phyloP scores from a whole-genome alignment of 2,113 vertebrate species.

The Melospiza melodia region DNA sequence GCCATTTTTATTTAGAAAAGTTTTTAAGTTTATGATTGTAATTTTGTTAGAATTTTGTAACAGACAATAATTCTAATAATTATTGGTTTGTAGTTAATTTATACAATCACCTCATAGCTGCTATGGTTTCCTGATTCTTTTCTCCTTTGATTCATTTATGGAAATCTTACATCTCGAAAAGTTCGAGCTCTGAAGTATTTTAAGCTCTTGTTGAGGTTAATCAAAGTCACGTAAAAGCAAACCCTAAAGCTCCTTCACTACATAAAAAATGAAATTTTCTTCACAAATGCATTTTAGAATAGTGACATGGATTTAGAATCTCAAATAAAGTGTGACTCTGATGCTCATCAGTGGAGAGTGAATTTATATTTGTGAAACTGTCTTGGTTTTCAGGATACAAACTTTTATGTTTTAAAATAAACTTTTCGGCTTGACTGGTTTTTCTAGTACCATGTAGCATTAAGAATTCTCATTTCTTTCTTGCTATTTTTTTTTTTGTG shows the following conservation, averaged over 20 bases:
- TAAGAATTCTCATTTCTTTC: background rate
- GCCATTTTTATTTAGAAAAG: slow-evolving; percentile 63
- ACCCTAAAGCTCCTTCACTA: background rate
- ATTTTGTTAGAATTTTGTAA: background rate
- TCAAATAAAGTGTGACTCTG: slow-evolving; percentile 20
- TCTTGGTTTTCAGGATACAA: slow-evolving; percentile 5
- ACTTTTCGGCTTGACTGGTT: background rate
- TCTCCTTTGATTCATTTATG: background rate
- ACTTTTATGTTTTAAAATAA: slow-evolving; percentile 5
- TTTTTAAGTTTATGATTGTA: background rate
- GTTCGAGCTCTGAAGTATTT: background rate
- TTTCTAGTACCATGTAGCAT: background rate
- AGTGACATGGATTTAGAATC: slow-evolving; percentile 23
- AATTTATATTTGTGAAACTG: slow-evolving; percentile 39
- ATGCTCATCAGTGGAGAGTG: background rate
- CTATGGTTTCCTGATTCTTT: background rate
- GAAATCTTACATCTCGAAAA: slow-evolving; percentile 31
- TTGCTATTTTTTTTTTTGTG: background rate
- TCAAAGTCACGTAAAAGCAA: slow-evolving; percentile 47
- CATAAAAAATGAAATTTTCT: slow-evolving; percentile 1
- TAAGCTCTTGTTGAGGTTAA: slow-evolving; percentile 40
- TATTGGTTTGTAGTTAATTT: background rate
- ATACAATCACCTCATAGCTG: background rate
- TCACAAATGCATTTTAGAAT: slow-evolving; percentile 33
- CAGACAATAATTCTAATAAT: slow-evolving; percentile 46